Evolutionary conservation across 2,113 vertebrate genomes (phyloP), one percentile per base, ranked within the genome.

Genomic region (Gobiocypris rarus): DNA sequence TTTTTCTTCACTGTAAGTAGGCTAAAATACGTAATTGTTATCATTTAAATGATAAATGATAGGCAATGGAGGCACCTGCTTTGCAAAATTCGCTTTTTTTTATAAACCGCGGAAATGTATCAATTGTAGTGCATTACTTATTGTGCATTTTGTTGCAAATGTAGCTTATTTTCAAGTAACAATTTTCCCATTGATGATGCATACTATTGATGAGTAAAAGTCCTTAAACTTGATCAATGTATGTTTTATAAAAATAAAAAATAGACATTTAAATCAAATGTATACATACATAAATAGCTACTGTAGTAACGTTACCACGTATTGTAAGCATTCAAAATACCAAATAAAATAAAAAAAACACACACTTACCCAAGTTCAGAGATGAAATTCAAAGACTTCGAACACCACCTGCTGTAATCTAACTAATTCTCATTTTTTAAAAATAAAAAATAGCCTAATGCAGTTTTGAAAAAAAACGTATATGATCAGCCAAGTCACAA

Each of bases 361-460:
- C 9, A 45, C 45, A 71, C 86, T 78, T 34, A 87, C 86, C 86
- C 15, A 45, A 19, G 22, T 70, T 41, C 70, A 52, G 48, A 38
- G 71, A 70, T 19, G 22, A 54, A 31, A 38, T 61, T 82, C 2
- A 63, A 31, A 52, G 58, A 17, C 67, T 59, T 61, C 26, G 50
- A 85, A 59, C 34, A 34, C 3, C 56, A 10, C 26, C 41, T 61
- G 19, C 41, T 38, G 41, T 45, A n/a, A 69, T 31, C 38, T 26
- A 65, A 17, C 65, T 26, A 48, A 81, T 26, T 82, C 43, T 76
- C 84, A 88, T 85, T 43, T 65, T 81, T n/a, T 76, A 85, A 54
- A 28, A 38, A 26, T 11, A 67, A 50, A n/a, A 67, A 59, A 56
- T 77, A 79, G 19, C 34, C 65, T 11, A 73, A 75, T 26, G 9